phyloP scores from a whole-genome alignment of 2,113 vertebrate species.

The Notechis scutatus region DNA sequence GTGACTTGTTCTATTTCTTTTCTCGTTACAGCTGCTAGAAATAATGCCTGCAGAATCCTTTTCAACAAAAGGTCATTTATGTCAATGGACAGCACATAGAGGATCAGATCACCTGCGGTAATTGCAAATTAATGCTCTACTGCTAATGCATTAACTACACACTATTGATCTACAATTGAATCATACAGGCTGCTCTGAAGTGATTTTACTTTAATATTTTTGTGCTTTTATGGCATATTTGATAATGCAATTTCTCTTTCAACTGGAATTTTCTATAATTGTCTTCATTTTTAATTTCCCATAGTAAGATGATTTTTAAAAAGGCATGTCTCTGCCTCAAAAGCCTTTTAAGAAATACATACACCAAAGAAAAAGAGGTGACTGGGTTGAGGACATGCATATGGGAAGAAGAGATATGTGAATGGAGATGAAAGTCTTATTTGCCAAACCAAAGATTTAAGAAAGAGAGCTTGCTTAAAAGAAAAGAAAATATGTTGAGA shows the following conservation, averaged over 20 bases:
- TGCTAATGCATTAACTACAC: constrained; percentile 76
- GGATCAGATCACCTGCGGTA: constrained; percentile 70
- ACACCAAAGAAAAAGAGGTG: constrained; percentile 44
- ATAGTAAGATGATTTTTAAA: constrained; percentile 64
- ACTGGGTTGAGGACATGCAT: constrained; percentile 50
- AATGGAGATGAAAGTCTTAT: constrained; percentile 16
- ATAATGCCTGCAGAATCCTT: constrained; percentile 67
- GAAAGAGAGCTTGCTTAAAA: constrained; percentile 17
- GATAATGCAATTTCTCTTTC: constrained; percentile 67
- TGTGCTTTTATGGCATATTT: constrained; percentile 66
- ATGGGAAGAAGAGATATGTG: constrained; percentile 43
- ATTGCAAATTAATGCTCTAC: constrained; percentile 79
- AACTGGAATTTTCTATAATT: constrained; percentile 68
- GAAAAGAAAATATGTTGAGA: not conserved
- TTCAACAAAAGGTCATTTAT: constrained; percentile 72
- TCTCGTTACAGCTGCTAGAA: constrained; percentile 58
- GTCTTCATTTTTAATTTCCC: constrained; percentile 71
- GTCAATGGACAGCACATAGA: constrained; percentile 67
- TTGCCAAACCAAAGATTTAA: constrained; percentile 26
- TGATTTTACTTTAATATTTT: constrained; percentile 64
- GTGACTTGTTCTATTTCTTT: constrained; percentile 23
- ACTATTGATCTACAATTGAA: constrained; percentile 76
- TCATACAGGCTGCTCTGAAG: constrained; percentile 64
- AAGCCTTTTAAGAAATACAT: constrained; percentile 55
- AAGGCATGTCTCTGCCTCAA: constrained; percentile 53